Evolutionary conservation across 2,888 invertebrate species (phyloP).

Genomic region (Miltochrista miniata): DNA sequence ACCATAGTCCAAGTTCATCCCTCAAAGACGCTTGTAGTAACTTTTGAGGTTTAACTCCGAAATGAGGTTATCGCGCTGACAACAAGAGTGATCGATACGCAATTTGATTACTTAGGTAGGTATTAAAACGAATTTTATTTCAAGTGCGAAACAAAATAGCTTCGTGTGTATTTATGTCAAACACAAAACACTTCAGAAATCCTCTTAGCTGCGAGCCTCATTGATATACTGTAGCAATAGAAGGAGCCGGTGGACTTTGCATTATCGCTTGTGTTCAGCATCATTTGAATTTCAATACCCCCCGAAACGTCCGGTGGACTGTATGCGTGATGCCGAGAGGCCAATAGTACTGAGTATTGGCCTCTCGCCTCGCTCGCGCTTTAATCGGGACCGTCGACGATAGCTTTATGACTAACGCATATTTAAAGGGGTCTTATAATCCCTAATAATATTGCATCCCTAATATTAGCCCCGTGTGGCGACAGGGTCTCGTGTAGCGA

Average conservation of each 20-base stretch:
- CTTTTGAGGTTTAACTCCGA: no score
- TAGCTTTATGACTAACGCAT: neutral
- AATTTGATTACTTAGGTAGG: no score
- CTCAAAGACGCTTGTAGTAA: no score
- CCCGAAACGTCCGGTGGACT: conserved; percentile 13
- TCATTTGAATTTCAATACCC: conserved; percentile 60
- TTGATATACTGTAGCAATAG: conserved; percentile 57
- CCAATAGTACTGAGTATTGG: neutral
- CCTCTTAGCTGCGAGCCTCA: conserved; percentile 41
- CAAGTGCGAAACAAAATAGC: neutral
- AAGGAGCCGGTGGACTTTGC: conserved; percentile 45
- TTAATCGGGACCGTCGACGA: neutral
- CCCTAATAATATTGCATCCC: no score
- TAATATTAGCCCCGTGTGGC: no score
- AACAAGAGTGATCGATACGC: neutral
- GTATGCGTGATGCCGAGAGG: conserved; percentile 2
- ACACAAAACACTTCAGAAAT: conserved; percentile 28
- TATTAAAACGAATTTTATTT: no score
- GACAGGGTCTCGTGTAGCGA: no score
- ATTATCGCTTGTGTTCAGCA: conserved; percentile 48
- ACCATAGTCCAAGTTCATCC: no score
- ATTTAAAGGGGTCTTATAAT: no score
- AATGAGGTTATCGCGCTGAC: no score
- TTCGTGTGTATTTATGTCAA: conserved; percentile 1
- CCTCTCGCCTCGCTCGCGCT: no score